phyloP scores from a whole-genome alignment of 2,888 invertebrate species.

The Xestobium rufovillosum region DNA sequence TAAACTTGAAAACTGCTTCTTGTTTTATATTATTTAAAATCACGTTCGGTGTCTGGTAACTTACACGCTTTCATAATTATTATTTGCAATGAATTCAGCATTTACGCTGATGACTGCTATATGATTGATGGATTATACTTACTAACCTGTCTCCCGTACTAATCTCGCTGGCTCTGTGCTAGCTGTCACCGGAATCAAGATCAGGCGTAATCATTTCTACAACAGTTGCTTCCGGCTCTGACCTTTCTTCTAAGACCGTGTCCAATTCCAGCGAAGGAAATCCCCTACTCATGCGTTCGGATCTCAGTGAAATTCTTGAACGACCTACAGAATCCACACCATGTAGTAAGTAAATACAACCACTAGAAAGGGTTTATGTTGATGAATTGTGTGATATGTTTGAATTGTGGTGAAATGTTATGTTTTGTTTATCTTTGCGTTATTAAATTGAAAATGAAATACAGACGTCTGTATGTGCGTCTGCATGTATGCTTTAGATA shows the following conservation, averaged over 20 bases:
- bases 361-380: too few relatives aligned
- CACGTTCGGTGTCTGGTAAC: too few relatives aligned
- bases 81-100: too few relatives aligned
- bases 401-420: background rate
- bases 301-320: slow-evolving; percentile 54
- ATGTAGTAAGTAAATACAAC: background rate
- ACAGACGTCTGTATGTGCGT: too few relatives aligned
- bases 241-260: slow-evolving; percentile 76
- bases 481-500: too few relatives aligned
- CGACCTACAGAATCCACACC: slow-evolving; percentile 46
- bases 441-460: too few relatives aligned
- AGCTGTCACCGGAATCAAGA: slow-evolving; percentile 37
- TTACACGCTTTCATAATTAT: too few relatives aligned
- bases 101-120: too few relatives aligned
- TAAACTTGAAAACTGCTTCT: too few relatives aligned
- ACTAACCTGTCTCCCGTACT: slow-evolving; percentile 36
- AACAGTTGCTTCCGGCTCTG: slow-evolving; percentile 51
- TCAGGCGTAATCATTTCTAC: slow-evolving; percentile 42
- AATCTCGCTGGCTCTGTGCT: slow-evolving; percentile 34
- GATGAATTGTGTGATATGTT: background rate
- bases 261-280: slow-evolving; percentile 73
- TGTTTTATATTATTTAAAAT: too few relatives aligned
- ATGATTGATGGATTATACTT: background rate
- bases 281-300: slow-evolving; percentile 62
- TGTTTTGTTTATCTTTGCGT: too few relatives aligned